Evolutionary conservation across 2,888 invertebrate species (phyloP).

Genomic region (Gastracanthus pulcherrimus): DNA sequence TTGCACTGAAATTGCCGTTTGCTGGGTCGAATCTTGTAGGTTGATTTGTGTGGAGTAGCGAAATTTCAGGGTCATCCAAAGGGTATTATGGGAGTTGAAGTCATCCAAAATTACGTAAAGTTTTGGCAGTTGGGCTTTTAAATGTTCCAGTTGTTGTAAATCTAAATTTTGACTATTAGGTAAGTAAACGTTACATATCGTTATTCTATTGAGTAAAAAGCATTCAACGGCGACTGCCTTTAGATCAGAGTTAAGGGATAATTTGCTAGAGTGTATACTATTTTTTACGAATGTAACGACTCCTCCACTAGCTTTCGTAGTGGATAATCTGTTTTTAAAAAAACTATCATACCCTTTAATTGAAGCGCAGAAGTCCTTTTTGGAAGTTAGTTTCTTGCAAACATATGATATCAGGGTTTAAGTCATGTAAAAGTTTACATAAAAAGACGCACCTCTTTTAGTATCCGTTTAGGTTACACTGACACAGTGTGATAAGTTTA

Average conservation of each 20-base stretch:
- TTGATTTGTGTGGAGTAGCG: neutral
- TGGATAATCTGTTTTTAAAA: neutral
- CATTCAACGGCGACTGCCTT: too few species aligned
- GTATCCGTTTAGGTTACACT: neutral
- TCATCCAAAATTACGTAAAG: neutral
- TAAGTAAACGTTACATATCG: too few species aligned
- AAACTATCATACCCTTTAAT: neutral
- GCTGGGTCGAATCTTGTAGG: neutral
- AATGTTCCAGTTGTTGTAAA: too few species aligned
- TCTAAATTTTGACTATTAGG: too few species aligned
- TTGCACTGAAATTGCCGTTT: neutral
- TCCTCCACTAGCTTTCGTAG: too few species aligned
- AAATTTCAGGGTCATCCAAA: neutral
- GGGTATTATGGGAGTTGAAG: neutral
- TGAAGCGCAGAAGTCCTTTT: neutral
- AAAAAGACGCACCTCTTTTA: neutral
- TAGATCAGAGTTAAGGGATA: too few species aligned
- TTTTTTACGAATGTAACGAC: too few species aligned
- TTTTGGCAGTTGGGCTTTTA: too few species aligned
- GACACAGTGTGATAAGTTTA: neutral
- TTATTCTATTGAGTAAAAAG: too few species aligned
- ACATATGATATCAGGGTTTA: too few species aligned
- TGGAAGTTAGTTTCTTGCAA: constrained; percentile 23
- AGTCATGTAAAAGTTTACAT: neutral
- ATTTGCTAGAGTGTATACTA: too few species aligned